Base-by-base conservation (phyloP, 2,113 vertebrate genomes). In the Elachura formosa region DNA sequence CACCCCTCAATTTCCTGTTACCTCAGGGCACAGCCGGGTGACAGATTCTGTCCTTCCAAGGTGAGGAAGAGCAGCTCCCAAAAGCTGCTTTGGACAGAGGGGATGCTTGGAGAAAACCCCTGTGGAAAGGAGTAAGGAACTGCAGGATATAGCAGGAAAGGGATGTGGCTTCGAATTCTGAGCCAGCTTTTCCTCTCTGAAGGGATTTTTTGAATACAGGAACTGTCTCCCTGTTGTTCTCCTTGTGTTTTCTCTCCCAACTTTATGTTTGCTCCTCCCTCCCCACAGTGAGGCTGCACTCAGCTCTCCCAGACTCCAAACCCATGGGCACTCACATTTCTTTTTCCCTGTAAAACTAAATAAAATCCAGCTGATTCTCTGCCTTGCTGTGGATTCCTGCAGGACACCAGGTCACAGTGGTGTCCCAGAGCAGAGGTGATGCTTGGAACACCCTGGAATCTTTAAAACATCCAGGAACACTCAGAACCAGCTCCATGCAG, bases 361-460 rank as follows among this genome's bases (percentile, higher is more conserved):
- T 95, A 96, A 96, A 96, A 48, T 15, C 61, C n/a, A 48, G 69
- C 28, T 61, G 66, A 10, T 55, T 67, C 43, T 19, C n/a, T 68
- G 83, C n/a, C 28, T 43, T 19, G 6, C 23, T 45, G 72, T 96
- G 89, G 45, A 17, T 68, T 79, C 25, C n/a, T 89, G 80, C 46
- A 41, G 51, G 23, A 48, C 71, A 8, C 12, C 34, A 38, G 52
- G 17, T 40, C n/a, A 51, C 54, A 43, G 20, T 0, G 1, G 7
- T 17, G 51, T 23, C 79, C 66, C 40, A 17, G n/a, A 45, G 56
- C 59, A 79, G 48, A n/a, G 29, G 36, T 12, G 59, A 26, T 26
- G 14, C 17, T 19, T 40, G 31, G 43, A 46, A 24, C 12, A 12
- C 1, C 8, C 41, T n/a, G 59, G 4, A 17, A 28, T 28, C 49